These are phyloP conservation scores for Acropternis orthonyx DNA, from an alignment of 2,797 vertebrate genomes.

Conservation along the genomic window DNA sequence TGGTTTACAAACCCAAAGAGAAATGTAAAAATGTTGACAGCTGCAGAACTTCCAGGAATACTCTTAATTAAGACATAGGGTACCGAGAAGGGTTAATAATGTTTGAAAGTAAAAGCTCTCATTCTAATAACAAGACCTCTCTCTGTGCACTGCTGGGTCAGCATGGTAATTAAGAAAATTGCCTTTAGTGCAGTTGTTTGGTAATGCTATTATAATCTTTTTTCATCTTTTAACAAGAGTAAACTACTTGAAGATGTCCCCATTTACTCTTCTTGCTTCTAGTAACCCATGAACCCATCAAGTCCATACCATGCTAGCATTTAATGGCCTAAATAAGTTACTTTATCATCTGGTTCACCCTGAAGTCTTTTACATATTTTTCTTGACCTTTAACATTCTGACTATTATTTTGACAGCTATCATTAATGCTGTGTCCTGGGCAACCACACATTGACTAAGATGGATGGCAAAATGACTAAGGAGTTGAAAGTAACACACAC, in stretches of 20 bases:
- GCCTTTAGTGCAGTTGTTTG: conserved; percentile 84
- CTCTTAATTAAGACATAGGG: conserved; percentile 68
- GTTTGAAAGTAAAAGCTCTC: conserved; percentile 74
- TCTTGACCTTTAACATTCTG: conserved; percentile 82
- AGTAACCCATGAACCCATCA: conserved; percentile 81
- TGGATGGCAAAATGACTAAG: conserved; percentile 77
- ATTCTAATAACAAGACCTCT: conserved; percentile 79
- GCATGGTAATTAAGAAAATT: conserved; percentile 91
- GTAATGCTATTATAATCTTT: conserved; percentile 86
- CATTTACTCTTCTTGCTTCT: conserved; percentile 84
- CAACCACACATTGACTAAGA: conserved; percentile 82
- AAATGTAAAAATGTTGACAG: conserved; percentile 43
- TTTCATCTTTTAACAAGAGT: conserved; percentile 81
- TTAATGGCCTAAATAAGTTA: conserved; percentile 83
- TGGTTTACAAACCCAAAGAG: background rate
- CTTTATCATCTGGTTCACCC: conserved; percentile 80
- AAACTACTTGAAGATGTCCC: conserved; percentile 89
- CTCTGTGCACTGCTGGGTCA: conserved; percentile 79
- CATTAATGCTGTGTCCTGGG: conserved; percentile 77
- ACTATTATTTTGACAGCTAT: conserved; percentile 84
- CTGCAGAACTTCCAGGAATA: conserved; percentile 59
- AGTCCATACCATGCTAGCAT: conserved; percentile 67
- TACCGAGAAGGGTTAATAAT: conserved; percentile 73
- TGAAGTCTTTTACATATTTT: conserved; percentile 86
- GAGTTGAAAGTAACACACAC: conserved; percentile 77